Evolutionary conservation across 2,797 vertebrate genomes (phyloP).

Genomic region (Atherinosoma microstoma): DNA sequence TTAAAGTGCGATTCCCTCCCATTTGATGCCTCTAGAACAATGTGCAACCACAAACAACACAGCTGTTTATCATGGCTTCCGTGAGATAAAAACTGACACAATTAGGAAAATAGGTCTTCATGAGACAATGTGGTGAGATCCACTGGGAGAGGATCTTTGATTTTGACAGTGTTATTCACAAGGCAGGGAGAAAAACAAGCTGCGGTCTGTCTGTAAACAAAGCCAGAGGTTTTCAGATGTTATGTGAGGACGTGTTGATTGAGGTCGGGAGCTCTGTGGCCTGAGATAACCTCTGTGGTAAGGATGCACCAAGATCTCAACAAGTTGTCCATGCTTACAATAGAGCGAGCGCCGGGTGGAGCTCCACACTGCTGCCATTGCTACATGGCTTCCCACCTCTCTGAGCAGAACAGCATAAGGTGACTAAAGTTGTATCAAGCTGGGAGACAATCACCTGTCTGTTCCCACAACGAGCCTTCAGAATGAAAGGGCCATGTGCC

Average conservation of each 20-base stretch:
- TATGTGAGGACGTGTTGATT: slow-evolving; percentile 57
- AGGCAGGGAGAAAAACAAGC: slow-evolving; percentile 54
- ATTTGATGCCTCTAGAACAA: background rate
- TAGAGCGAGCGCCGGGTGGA: slow-evolving; percentile 58
- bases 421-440: slow-evolving; percentile 24
- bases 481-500: slow-evolving; percentile 24
- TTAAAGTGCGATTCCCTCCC: slow-evolving; percentile 1
- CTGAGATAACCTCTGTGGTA: slow-evolving; percentile 67
- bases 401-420: slow-evolving; percentile 13
- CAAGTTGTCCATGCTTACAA: slow-evolving; percentile 47
- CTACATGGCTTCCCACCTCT: slow-evolving; percentile 63
- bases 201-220: slow-evolving; percentile 41
- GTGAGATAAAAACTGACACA: slow-evolving; percentile 37
- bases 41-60: slow-evolving; percentile 2
- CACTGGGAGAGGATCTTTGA: slow-evolving; percentile 47
- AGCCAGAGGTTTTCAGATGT: slow-evolving; percentile 26
- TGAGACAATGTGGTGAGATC: slow-evolving; percentile 38
- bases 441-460: slow-evolving; percentile 17
- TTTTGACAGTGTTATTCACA: slow-evolving; percentile 50
- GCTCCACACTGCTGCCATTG: slow-evolving; percentile 36
- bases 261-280: slow-evolving; percentile 59
- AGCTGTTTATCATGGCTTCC: slow-evolving; percentile 17
- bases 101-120: slow-evolving; percentile 43
- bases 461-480: slow-evolving; percentile 36
- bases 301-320: slow-evolving; percentile 35